Evolutionary conservation across 2,113 vertebrate genomes (phyloP).

Genomic region (Castor canadensis): DNA sequence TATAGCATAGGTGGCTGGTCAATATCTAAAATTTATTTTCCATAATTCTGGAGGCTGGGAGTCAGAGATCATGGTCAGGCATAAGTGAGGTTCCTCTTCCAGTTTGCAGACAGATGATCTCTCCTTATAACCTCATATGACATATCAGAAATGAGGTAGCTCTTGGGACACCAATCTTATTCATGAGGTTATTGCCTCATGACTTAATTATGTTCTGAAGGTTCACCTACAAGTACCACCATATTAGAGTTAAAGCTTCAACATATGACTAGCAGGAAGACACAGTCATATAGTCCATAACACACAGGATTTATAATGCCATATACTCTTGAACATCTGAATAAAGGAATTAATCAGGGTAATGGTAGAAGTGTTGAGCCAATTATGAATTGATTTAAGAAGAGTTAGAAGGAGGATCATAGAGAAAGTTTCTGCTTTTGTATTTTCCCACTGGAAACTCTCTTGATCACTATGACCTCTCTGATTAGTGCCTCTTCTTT

Average conservation of each 20-base stretch:
- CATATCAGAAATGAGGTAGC: not conserved
- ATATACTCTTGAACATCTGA: not conserved
- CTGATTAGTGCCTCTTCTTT: not conserved
- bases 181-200: not conserved
- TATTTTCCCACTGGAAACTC: not conserved
- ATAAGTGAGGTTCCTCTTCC: not conserved
- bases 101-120: not conserved
- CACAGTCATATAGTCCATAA: not conserved
- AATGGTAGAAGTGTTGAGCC: not conserved
- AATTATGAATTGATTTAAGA: not conserved
- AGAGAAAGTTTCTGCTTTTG: not conserved
- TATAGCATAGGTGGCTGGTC: not conserved
- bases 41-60: too few relatives aligned
- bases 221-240: not conserved
- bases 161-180: not conserved
- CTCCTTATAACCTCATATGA: not conserved
- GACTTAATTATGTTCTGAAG: not conserved
- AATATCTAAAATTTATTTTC: too few relatives aligned
- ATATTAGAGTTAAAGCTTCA: not conserved
- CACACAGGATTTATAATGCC: not conserved
- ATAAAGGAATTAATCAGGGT: not conserved
- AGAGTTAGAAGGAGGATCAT: not conserved
- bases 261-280: not conserved
- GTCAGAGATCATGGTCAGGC: not conserved
- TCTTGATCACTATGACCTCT: not conserved